Evolutionary conservation across 2,888 invertebrate species (phyloP).

Genomic region (Phytoseiulus persimilis): DNA sequence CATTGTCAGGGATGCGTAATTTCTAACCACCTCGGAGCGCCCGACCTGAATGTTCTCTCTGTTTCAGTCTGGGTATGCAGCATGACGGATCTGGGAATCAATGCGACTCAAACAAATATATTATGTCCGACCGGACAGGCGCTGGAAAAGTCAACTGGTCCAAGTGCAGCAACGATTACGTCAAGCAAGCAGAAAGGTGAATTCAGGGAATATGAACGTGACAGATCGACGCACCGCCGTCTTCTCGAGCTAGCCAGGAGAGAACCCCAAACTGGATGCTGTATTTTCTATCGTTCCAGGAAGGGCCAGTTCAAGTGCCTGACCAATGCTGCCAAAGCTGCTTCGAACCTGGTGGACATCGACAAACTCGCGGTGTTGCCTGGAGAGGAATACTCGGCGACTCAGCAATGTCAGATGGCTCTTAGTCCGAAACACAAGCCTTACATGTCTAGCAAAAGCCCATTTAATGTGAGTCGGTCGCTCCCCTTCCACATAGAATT

Average conservation of each 20-base stretch:
- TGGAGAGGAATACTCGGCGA: constrained; percentile 48
- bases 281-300: constrained; percentile 40
- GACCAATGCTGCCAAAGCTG: constrained; percentile 43
- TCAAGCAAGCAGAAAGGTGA: constrained; percentile 48
- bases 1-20: no score
- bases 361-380: constrained; percentile 46
- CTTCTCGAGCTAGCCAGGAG: no score
- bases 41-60: background rate
- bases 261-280: no score
- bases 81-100: constrained; percentile 49
- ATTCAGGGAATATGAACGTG: no score
- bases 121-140: constrained; percentile 50
- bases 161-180: constrained; percentile 48
- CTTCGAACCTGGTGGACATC: constrained; percentile 40
- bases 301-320: constrained; percentile 45
- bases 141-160: constrained; percentile 51
- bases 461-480: constrained; percentile 49
- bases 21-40: no score
- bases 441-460: constrained; percentile 47
- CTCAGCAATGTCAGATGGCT: constrained; percentile 48
- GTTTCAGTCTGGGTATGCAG: constrained; percentile 49
- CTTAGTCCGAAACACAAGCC: constrained; percentile 48
- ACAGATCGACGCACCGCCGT: no score
- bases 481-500: no score
- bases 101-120: constrained; percentile 47